Evolutionary conservation across 1,140 invertebrate genomes (phyloP).

Genomic region (Tetramorium simillimum): DNA sequence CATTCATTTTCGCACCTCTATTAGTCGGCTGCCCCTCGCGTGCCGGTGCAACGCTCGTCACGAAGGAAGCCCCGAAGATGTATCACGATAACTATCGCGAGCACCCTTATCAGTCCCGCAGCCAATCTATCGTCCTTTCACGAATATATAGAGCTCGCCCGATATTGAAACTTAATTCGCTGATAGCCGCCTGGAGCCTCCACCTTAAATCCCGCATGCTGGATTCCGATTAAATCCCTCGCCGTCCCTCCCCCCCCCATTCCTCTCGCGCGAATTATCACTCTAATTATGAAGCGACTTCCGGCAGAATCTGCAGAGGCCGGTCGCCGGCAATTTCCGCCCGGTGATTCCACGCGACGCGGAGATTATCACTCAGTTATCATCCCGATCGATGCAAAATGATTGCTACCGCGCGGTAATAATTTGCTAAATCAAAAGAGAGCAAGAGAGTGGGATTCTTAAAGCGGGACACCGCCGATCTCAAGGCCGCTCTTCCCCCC

Average conservation of each 20-base stretch:
- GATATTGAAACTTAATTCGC: conserved; percentile 67
- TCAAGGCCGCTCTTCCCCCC: too few relatives aligned
- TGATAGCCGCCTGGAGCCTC: neutral
- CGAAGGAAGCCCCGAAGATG: neutral
- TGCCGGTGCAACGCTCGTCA: neutral
- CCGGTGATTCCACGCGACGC: conserved; percentile 53
- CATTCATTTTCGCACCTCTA: conserved; percentile 10
- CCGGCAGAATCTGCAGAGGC: conserved; percentile 49
- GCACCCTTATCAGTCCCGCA: conserved; percentile 58
- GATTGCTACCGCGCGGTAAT: conserved; percentile 24
- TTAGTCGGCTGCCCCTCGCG: neutral
- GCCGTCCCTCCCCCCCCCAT: too few relatives aligned
- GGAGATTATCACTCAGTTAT: conserved; percentile 63
- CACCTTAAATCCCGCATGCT: neutral
- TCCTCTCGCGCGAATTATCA: neutral
- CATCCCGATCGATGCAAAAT: conserved; percentile 61
- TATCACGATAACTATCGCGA: conserved; percentile 18
- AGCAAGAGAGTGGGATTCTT: neutral
- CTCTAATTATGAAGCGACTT: conserved; percentile 64
- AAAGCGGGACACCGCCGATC: neutral
- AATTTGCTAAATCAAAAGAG: conserved; percentile 20
- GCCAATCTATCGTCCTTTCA: conserved; percentile 3
- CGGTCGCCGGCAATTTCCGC: conserved; percentile 64
- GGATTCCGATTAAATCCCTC: conserved; percentile 14
- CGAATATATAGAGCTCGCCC: neutral